Evolutionary conservation across 2,113 vertebrate species (phyloP), one percentile per base, ranked within the genome.

Genomic region (Condylura cristata): DNA sequence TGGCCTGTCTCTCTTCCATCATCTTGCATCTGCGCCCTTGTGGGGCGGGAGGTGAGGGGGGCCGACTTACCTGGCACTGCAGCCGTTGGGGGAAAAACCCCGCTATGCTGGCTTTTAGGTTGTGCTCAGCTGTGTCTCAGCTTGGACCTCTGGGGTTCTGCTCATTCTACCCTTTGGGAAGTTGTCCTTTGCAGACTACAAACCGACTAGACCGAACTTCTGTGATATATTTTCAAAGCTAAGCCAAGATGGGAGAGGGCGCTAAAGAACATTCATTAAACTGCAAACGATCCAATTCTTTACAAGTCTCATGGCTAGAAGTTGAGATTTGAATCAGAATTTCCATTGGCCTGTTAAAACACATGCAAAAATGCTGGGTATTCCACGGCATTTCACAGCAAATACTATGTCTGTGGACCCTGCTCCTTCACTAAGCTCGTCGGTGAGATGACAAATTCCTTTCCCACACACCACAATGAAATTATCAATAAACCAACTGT

Each of bases 331-430:
- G 74, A 94, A 80, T 65, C 91, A 94, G 89, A 81, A 66, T 94
- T 95, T 95, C 89, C 65, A 3, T 41, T 30, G 60, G 91, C 96
- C 89, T 97, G 96, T 97, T 89, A 37, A 4, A 92, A 95, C 94
- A 48, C 95, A 78, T 92, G 94, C 94, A 95, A 81, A 96, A 92
- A 92, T 86, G 92, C 83, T 6, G 46, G n/a, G 39, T 60, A 51
- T 92, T 51, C 89, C 17, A 9, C 51, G 68, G 17, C 46, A 65
- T 72, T 83, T n/a, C 32, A 8, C 5, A 4, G 87, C 76, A 81
- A 83, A 68, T 2, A 37, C 13, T 18, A 14, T 71, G 76, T 68
- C 44, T 28, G 58, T 60, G 39, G n/a, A 9, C 56, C 74, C 14
- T 9, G 17, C 8, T 65, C 22, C 76, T 93, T 51, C 63, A 61